Base-by-base conservation (phyloP, 2,113 vertebrate genomes). In the Prionailurus viverrinus region DNA sequence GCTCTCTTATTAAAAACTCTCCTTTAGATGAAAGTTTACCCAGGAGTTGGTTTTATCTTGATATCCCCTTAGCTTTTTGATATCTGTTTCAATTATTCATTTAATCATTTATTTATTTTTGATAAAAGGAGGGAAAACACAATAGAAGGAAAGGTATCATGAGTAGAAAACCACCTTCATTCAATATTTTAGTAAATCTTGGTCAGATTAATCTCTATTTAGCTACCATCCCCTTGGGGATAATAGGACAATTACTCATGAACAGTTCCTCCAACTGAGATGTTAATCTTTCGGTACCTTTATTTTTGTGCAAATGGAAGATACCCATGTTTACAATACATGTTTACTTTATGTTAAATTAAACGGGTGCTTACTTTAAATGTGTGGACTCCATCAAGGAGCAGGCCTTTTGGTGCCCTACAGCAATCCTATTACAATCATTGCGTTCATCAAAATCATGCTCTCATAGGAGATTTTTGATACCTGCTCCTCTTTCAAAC, bases 71-170 rank as follows among this genome's bases (percentile, higher is more conserved):
- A 36, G 36, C 0, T 55, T 69, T 68, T 69, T 36, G 7, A 58
- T 18, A n/a, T 86, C 53, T 93, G 1, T 33, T 82, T 84, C 23
- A 55, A 31, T 63, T 63, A 41, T 31, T 80, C 71, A 41, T 55
- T 74, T 29, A 86, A 31, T 51, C 36, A 33, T 78, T 58, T 58
- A 78, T 84, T 97, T 86, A 71, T 80, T 97, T 92, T 95, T 80
- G 16, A 71, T 76, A 82, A 85, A 80, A 83, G 3, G 11, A 29
- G 6, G 18, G 10, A 13, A 14, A 74, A 73, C 31, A 13, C 3
- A 84, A 23, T 8, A 25, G 4, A 90, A 69, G 23, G 6, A 48
- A 48, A 73, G 1, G 4, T 0, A 7, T 19, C 39, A 12, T 21
- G 1, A 83, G 31, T 7, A 79, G 9, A 68, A 86, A 84, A 48